Percentiles rank a stretch among this genome's conserved stretches.
These are phyloP conservation scores for Enteromius argenteus DNA, from an alignment of 2,797 vertebrate species.

Conservation along the genomic window DNA sequence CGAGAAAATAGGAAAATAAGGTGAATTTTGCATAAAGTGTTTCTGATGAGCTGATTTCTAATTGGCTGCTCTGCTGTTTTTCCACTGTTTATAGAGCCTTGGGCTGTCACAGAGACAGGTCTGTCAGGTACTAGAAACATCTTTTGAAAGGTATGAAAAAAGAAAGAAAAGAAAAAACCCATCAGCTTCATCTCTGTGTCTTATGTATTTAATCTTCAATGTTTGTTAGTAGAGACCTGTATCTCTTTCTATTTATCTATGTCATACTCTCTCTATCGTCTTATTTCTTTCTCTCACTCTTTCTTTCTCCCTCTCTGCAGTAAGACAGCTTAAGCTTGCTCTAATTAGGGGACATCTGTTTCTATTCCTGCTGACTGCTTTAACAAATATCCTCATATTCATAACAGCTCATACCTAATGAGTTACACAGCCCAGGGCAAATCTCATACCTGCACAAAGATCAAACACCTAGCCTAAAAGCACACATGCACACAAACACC, in stretches of 20 bases:
- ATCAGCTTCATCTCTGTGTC: background rate
- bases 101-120: slow-evolving; percentile 1
- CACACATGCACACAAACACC: slow-evolving; percentile 48
- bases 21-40: background rate
- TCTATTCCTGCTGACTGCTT: slow-evolving; percentile 84
- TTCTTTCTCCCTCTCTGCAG: slow-evolving; percentile 80
- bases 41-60: slow-evolving; percentile 9
- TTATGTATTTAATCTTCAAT: background rate
- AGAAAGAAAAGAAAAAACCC: no score
- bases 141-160: background rate
- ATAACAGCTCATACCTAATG: slow-evolving; percentile 82
- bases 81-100: slow-evolving; percentile 3
- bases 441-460: slow-evolving; percentile 78
- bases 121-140: background rate
- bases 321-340: slow-evolving; percentile 84
- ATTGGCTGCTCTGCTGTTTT: background rate
- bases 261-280: slow-evolving; percentile 70
- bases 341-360: slow-evolving; percentile 88
- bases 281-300: slow-evolving; percentile 74
- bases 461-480: slow-evolving; percentile 72
- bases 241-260: slow-evolving; percentile 75
- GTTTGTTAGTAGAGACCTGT: slow-evolving; percentile 9
- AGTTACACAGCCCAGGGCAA: slow-evolving; percentile 80
- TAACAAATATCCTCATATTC: slow-evolving; percentile 85
- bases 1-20: background rate